Base-by-base conservation (phyloP, 2,888 invertebrate species). In the Bhutanitis thaidina region DNA sequence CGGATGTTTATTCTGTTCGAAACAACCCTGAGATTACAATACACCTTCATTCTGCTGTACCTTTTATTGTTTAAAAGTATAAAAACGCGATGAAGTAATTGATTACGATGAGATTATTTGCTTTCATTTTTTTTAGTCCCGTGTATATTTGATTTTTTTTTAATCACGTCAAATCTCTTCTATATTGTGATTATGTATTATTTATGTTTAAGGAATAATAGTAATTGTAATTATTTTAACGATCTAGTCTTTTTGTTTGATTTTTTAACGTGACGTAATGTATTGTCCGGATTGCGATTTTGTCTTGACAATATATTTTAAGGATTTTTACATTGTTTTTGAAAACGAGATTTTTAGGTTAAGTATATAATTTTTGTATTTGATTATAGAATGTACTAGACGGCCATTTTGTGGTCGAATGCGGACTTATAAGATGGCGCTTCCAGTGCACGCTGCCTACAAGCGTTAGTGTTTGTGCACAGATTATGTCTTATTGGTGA, bases 221-320 rank as follows among this genome's bases (percentile, higher is more conserved):
- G 60, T 70, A 62, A 61, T 71, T 68, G 69, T 70, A 69, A 50
- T 51, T 53, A 58, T 62, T 68, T 69, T 86, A 85, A 85, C 80
- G 77, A 76, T 87, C 87, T 87, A 87, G 87, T 87, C 87, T 78
- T 75, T 49, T 50, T 45, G 44, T 51, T 51, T 64, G 56, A 54
- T 72, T 78, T 74, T 69, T 70, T 78, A 32, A 63, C 72, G 77
- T 70, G 70, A 71, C 74, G 67, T 76, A 76, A 77, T 75, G 77
- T 80, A 81, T 77, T 79, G 74, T 27, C 72, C 60, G 69, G 70
- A 71, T 65, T 67, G 64, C 60, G 67, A 69, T 68, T 64, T 61
- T 67, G 62, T 62, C 61, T 44, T 36, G 30, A 43, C 27, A 12
- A 29, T 44, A n/a, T 34, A 43, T 64, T 58, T 63, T 60, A 58